Percentiles rank a stretch among this genome's conserved stretches.
phyloP scores from a whole-genome alignment of 2,113 vertebrate species.

The Danionella cerebrum region DNA sequence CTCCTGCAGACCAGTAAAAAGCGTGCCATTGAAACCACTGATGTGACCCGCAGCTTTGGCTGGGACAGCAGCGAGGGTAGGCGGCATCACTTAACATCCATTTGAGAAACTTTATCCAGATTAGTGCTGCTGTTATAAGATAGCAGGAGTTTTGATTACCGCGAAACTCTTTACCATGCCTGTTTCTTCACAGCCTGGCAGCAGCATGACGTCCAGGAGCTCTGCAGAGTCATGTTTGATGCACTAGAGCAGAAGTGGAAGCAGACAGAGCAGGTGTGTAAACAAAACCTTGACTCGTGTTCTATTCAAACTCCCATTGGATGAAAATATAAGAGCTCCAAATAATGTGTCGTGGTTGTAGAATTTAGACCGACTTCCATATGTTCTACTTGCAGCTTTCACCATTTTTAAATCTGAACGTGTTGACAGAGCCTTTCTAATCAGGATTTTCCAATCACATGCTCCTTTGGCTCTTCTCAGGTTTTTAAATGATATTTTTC shows the following conservation, averaged over 20 bases:
- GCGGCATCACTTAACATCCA: not conserved
- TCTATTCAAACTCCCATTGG: constrained; percentile 12
- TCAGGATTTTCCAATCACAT: too few species aligned
- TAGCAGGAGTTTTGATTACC: not conserved
- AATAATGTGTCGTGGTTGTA: too few species aligned
- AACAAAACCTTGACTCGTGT: not conserved
- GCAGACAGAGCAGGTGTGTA: constrained; percentile 90
- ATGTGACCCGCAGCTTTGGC: constrained; percentile 94
- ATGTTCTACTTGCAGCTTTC: too few species aligned
- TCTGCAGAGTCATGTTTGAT: constrained; percentile 99
- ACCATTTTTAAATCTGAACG: too few species aligned
- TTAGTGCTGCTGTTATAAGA: not conserved
- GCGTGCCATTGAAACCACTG: constrained; percentile 95
- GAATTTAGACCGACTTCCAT: too few species aligned
- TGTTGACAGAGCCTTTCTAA: too few species aligned
- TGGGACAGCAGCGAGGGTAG: constrained; percentile 98
- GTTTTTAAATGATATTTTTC: too few species aligned
- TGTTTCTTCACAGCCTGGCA: constrained; percentile 87
- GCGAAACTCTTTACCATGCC: not conserved
- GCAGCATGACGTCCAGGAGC: constrained; percentile 97
- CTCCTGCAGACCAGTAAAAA: constrained; percentile 97
- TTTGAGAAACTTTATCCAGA: not conserved
- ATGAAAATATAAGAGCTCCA: too few species aligned
- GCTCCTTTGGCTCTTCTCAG: too few species aligned
- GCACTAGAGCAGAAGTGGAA: constrained; percentile 99